Percentiles rank a stretch among this genome's conserved stretches.
phyloP scores from a whole-genome alignment of 2,888 invertebrate species.

The Lumbricus terrestris region DNA sequence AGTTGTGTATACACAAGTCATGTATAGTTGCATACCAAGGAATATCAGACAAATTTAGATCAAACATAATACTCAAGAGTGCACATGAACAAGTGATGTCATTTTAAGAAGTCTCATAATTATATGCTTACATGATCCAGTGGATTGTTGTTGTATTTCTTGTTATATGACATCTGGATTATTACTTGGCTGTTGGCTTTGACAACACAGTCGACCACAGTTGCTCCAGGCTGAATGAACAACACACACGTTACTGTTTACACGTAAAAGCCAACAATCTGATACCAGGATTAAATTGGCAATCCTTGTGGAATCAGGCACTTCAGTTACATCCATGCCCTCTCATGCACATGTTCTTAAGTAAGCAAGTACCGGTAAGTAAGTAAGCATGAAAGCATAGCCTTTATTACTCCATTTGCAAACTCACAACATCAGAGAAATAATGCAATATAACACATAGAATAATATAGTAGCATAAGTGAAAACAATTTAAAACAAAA shows the following conservation, averaged over 20 bases:
- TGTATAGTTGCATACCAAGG: not conserved
- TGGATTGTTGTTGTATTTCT: not conserved
- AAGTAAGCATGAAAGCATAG: too few species aligned
- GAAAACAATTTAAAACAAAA: too few species aligned
- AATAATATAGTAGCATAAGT: too few species aligned
- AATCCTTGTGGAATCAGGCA: not conserved
- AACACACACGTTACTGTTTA: not conserved
- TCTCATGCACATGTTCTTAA: too few species aligned
- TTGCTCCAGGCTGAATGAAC: not conserved
- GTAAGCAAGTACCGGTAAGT: too few species aligned
- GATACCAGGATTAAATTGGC: not conserved
- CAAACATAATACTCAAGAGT: not conserved
- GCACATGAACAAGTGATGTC: too few species aligned
- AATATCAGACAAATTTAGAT: not conserved
- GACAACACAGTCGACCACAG: constrained; percentile 24
- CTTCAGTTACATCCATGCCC: too few species aligned
- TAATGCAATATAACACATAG: too few species aligned
- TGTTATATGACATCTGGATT: constrained; percentile 22
- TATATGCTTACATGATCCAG: constrained; percentile 17
- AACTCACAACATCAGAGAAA: too few species aligned
- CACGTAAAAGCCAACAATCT: not conserved
- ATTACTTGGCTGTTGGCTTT: not conserved
- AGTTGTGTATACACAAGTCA: not conserved
- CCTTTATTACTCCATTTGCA: too few species aligned
- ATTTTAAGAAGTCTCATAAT: too few species aligned